Base-by-base conservation (phyloP, 2,113 vertebrate species). In the Semicossyphus pulcher region DNA sequence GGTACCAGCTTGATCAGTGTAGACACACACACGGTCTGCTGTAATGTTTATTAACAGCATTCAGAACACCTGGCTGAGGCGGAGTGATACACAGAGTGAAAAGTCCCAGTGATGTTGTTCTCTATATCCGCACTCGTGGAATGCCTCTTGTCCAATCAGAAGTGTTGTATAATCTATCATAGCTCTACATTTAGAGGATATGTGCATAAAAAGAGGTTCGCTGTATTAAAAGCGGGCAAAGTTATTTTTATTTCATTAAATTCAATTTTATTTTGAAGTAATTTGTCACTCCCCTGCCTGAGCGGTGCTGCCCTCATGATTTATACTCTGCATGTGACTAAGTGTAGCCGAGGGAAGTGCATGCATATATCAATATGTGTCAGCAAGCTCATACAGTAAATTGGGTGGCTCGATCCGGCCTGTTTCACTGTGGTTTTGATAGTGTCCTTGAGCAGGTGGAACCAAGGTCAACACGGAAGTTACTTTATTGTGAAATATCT, bases 291-390 rank as follows among this genome's bases (percentile, higher is more conserved):
- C 53, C 31, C 42, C 5, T 25, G 52, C 51, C 39, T 15, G 31
- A 60, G 72, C 74, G 11, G 34, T 25, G 18, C 67, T 60, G 62
- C 74, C 42, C 32, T 44, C 78, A 23, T 90, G 88, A 89, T 92
- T 91, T 89, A 89, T 84, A 29, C 69, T 76, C 58, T 18, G 51
- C 25, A 25, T 72, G 56, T 81, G 83, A 75, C 76, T 64, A 47
- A 74, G 70, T 70, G 76, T 58, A 36, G 76, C 61, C 47, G 53
- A 83, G 82, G 77, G 72, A 88, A 87, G 86, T 78, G 83, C 71
- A 63, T 69, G 70, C 80, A 88, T 89, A 86, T 71, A 87, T 87
- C 85, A 78, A 69, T 83, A 76, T 63, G 65, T 83, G 83, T 87
- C 83, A 87, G 81, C 54, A n/a, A 58, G 45, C 74, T 71, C 65